These are phyloP conservation scores for Euzetes globulus DNA, from an alignment of 2,888 invertebrate species.

Conservation along the genomic window DNA sequence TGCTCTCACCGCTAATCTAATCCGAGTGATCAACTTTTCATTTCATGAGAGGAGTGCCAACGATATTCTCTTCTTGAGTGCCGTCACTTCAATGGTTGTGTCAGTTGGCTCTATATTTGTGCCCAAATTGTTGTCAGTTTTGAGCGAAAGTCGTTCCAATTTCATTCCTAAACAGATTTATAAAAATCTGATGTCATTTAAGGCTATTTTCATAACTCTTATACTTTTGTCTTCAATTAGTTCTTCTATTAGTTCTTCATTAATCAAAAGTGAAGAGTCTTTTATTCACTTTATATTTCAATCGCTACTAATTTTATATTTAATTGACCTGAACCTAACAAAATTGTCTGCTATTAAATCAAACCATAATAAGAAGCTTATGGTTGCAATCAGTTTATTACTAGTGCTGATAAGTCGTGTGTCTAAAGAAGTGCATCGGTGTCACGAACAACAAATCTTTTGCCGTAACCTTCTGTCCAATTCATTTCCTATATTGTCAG, in stretches of 20 bases:
- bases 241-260: background rate
- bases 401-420: background rate
- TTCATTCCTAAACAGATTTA: background rate
- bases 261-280: background rate
- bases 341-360: background rate
- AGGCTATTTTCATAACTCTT: background rate
- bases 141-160: background rate
- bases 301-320: background rate
- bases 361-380: background rate
- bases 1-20: constrained; percentile 12
- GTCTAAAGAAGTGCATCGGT: background rate
- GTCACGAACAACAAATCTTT: background rate
- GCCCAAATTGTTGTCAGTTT: background rate
- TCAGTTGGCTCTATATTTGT: background rate
- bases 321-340: background rate
- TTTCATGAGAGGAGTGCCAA: background rate
- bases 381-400: background rate
- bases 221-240: background rate
- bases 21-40: background rate
- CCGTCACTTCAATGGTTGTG: constrained; percentile 10
- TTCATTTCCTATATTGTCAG: background rate
- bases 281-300: background rate
- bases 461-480: background rate
- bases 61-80: constrained; percentile 7
- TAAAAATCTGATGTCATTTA: background rate